Percentiles rank a stretch among this genome's conserved stretches.
These are phyloP conservation scores for Lepidochitona cinerea DNA, from an alignment of 2,888 invertebrate genomes.

Conservation along the genomic window DNA sequence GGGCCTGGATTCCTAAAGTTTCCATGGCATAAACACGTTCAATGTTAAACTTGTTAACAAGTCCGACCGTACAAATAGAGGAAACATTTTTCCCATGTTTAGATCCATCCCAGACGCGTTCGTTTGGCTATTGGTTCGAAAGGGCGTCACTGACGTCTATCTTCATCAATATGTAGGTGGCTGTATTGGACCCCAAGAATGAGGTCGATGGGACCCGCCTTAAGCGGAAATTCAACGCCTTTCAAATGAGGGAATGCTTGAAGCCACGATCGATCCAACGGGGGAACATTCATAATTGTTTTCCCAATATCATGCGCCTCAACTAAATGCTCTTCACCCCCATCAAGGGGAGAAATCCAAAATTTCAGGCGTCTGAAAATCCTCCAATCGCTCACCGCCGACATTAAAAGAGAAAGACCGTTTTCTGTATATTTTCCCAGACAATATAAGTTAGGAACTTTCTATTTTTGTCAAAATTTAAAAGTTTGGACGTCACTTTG, in stretches of 20 bases:
- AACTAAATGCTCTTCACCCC: conserved; percentile 12
- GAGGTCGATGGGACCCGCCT: conserved; percentile 7
- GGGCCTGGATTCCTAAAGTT: conserved; percentile 12
- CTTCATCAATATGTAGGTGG: conserved; percentile 12
- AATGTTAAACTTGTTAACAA: conserved; percentile 13
- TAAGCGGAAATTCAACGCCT: neutral
- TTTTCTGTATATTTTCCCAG: conserved; percentile 4
- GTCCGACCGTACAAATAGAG: conserved; percentile 3
- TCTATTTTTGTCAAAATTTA: conserved; percentile 8
- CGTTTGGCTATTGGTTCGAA: conserved; percentile 15
- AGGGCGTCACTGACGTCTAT: neutral
- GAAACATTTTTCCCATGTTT: neutral
- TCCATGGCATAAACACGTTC: conserved; percentile 12
- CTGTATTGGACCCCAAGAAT: conserved; percentile 19
- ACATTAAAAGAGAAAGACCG: no score
- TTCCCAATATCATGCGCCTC: conserved; percentile 19
- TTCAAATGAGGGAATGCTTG: neutral
- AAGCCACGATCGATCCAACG: conserved; percentile 9
- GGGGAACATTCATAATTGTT: conserved; percentile 10
- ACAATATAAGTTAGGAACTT: conserved; percentile 5
- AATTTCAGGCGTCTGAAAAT: neutral
- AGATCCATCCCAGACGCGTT: conserved; percentile 16
- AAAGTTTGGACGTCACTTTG: conserved; percentile 1
- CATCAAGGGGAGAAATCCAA: conserved; percentile 8
- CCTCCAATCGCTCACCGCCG: neutral